Conservation (phyloP, 2,888 invertebrate genomes). For the Melipona beecheii region DNA sequence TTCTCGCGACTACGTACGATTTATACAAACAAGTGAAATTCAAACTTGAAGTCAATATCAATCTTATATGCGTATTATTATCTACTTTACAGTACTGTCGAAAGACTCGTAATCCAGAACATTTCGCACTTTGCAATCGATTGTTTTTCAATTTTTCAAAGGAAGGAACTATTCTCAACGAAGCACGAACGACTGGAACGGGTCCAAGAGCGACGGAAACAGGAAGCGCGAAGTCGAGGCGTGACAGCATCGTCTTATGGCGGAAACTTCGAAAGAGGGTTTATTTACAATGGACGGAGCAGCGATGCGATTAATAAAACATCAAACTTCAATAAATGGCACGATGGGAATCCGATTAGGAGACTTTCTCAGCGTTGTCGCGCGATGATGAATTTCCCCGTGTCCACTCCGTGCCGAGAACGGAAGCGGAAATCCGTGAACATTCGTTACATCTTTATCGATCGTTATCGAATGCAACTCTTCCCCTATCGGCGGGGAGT, state of each 20-base stretch:
- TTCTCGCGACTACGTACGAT: too few species aligned
- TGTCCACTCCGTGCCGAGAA: neutral
- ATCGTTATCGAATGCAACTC: neutral
- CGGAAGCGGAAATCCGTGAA: neutral
- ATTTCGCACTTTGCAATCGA: too few species aligned
- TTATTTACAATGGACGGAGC: constrained; percentile 24
- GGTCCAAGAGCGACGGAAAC: neutral
- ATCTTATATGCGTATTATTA: too few species aligned
- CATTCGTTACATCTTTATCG: neutral
- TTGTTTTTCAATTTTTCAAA: too few species aligned
- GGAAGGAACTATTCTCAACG: neutral
- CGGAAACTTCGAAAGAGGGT: constrained; percentile 24
- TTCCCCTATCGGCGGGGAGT: neutral
- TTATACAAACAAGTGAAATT: too few species aligned
- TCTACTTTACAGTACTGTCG: too few species aligned
- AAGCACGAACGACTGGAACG: neutral
- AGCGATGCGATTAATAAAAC: constrained; percentile 35
- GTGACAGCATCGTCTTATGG: constrained; percentile 4
- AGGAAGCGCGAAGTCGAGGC: neutral
- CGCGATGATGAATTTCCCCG: constrained; percentile 7
- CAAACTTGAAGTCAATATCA: too few species aligned
- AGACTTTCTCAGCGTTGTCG: neutral
- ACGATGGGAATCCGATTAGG: constrained; percentile 40
- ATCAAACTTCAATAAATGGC: constrained; percentile 38
- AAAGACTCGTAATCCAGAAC: too few species aligned